Evolutionary conservation across 2,113 vertebrate species (phyloP).

Genomic region (Esox niger): DNA sequence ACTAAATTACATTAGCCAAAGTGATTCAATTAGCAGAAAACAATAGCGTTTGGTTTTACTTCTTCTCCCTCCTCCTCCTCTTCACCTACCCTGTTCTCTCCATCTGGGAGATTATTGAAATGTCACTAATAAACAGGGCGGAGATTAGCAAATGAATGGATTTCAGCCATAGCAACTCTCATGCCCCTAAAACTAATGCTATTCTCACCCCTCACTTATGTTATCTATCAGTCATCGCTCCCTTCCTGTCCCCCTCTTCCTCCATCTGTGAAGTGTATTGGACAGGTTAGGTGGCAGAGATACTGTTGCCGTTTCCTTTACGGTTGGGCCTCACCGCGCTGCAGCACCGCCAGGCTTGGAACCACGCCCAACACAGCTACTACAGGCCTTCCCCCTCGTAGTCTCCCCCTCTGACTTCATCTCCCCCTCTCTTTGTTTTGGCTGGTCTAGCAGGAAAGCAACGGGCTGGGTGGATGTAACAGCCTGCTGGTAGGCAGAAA

Average conservation of each 20-base stretch:
- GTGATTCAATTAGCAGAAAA: conserved; percentile 42
- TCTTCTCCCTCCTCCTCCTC: conserved; percentile 12
- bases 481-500: background rate
- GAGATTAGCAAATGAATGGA: background rate
- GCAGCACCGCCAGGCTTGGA: conserved; percentile 34
- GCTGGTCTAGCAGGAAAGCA: background rate
- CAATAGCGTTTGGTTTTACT: conserved; percentile 7
- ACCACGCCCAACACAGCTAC: conserved; percentile 2
- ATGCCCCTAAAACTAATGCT: background rate
- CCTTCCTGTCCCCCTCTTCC: conserved; percentile 10
- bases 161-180: background rate
- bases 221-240: conserved; percentile 18
- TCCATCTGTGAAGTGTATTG: conserved; percentile 37
- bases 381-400: conserved; percentile 24
- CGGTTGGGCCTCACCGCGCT: conserved; percentile 25
- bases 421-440: conserved; percentile 12
- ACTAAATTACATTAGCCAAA: conserved; percentile 37
- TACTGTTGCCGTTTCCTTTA: conserved; percentile 53
- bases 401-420: background rate
- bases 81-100: conserved; percentile 25
- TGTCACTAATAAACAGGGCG: conserved; percentile 39
- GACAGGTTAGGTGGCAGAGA: conserved; percentile 55
- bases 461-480: background rate
- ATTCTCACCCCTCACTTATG: conserved; percentile 1
- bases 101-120: conserved; percentile 29